Percentiles rank a stretch among this genome's conserved stretches.
Conservation (phyloP, 37 sponge, comb jelly and placozoan species). For the Beroe forskalii region DNA sequence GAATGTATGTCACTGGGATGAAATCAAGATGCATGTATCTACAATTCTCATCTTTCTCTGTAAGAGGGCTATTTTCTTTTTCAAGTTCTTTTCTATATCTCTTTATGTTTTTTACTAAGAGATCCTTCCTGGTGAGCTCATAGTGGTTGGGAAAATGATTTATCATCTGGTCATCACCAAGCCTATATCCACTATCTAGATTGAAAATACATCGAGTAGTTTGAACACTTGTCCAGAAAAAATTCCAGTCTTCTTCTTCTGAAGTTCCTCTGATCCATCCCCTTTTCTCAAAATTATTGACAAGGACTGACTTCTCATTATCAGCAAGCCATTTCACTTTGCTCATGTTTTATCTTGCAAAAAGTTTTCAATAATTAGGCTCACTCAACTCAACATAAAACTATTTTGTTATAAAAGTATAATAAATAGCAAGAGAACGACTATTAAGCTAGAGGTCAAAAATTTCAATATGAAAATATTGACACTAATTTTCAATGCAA, state of each 20-base stretch:
- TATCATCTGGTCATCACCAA: constrained; percentile 92
- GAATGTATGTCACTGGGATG: constrained; percentile 88
- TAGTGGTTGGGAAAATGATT: constrained; percentile 96
- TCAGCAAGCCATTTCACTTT: constrained; percentile 88
- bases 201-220: constrained; percentile 83
- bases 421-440: no score
- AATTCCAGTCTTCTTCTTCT: constrained; percentile 95
- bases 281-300: constrained; percentile 87
- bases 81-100: constrained; percentile 95
- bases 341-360: no score
- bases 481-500: no score
- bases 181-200: constrained; percentile 84
- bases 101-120: constrained; percentile 92
- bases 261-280: constrained; percentile 83
- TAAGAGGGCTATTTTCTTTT: constrained; percentile 85
- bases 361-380: no score
- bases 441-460: no score
- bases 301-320: constrained; percentile 84
- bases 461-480: no score
- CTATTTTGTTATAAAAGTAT: no score
- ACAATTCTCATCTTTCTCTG: constrained; percentile 87
- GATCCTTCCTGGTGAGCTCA: constrained; percentile 94
- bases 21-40: constrained; percentile 87
- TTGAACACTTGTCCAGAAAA: constrained; percentile 92
- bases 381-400: no score